Conservation (phyloP, 2,113 vertebrate genomes). For the Saguinus midas region DNA sequence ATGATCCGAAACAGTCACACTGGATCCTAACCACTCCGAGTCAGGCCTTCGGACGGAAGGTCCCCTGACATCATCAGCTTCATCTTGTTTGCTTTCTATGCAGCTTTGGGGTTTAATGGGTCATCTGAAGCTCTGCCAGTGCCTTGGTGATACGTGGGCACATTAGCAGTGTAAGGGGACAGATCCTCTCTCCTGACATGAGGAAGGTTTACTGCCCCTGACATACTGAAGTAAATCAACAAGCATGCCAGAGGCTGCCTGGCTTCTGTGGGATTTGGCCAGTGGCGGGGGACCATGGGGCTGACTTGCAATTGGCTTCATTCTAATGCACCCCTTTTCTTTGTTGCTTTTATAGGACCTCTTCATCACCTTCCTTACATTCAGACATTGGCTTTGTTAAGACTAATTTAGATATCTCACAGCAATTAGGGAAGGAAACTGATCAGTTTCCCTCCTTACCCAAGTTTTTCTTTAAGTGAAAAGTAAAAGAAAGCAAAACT, state of each 20-base stretch:
- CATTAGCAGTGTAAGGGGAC: not conserved
- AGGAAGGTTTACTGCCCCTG: not conserved
- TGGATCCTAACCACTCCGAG: not conserved
- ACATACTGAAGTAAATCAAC: not conserved
- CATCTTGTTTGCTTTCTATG: slow-evolving; percentile 24
- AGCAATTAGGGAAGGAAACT: not conserved
- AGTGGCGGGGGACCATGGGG: rapidly evolving
- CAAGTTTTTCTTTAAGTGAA: not conserved
- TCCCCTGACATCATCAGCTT: not conserved
- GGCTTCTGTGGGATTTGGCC: not conserved
- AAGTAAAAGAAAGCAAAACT: slow-evolving; percentile 6
- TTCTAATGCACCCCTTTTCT: not conserved
- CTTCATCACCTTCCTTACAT: not conserved
- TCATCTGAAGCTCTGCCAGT: not conserved
- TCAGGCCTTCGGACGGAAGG: not conserved
- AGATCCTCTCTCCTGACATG: not conserved
- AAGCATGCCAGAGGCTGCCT: not conserved
- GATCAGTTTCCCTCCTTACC: not conserved
- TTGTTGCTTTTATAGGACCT: not conserved
- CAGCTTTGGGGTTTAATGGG: not conserved
- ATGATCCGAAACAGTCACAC: not conserved
- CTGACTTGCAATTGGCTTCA: not conserved
- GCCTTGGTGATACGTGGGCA: not conserved
- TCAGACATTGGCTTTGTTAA: not conserved
- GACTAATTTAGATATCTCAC: not conserved